Evolutionary conservation across 2,113 vertebrate species (phyloP).

Genomic region (Sciurus niger): DNA sequence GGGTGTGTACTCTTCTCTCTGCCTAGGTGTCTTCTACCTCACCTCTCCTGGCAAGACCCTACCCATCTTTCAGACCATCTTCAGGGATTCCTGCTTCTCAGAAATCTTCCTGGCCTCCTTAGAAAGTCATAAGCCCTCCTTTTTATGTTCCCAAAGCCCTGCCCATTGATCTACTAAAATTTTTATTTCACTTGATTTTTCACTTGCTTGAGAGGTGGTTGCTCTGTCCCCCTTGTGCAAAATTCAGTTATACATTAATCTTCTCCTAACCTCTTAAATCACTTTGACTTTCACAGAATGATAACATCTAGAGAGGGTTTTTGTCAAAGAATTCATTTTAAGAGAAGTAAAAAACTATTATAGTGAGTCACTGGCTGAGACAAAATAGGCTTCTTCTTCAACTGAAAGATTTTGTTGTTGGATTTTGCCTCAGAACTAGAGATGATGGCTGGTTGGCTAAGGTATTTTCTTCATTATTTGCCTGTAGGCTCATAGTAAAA

Average conservation of each 20-base stretch:
- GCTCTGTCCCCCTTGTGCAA: neutral
- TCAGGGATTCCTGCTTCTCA: neutral
- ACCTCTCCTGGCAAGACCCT: neutral
- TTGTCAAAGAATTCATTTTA: slow-evolving; percentile 63
- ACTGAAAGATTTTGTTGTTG: neutral
- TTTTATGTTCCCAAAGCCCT: neutral
- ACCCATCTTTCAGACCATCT: neutral
- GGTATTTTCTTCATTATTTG: neutral
- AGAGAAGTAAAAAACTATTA: neutral
- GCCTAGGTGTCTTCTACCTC: rapidly evolving
- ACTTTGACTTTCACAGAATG: slow-evolving; percentile 4
- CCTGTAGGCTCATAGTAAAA: neutral
- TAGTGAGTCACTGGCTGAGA: neutral
- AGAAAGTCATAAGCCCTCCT: neutral
- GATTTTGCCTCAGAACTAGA: neutral
- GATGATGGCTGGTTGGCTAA: neutral
- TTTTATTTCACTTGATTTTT: neutral
- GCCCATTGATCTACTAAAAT: neutral
- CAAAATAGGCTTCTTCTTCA: neutral
- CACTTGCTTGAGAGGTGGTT: neutral
- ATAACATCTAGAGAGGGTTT: neutral
- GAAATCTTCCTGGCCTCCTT: neutral
- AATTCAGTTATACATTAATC: neutral
- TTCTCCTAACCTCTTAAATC: slow-evolving; percentile 10
- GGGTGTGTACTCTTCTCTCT: neutral